These are phyloP conservation scores for Glaucopsyche alexis DNA, from an alignment of 2,888 invertebrate genomes.

Conservation along the genomic window DNA sequence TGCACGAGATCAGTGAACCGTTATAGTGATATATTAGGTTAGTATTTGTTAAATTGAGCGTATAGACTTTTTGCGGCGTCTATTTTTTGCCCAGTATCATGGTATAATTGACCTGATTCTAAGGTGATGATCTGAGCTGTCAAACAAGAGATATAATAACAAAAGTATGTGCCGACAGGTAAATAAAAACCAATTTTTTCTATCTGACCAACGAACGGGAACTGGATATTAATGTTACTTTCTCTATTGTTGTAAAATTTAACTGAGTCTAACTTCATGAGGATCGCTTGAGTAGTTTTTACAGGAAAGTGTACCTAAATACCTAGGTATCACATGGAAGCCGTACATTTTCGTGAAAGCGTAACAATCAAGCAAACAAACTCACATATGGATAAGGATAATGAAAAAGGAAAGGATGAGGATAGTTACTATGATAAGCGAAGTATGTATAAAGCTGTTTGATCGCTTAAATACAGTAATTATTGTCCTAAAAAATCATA, in stretches of 20 bases:
- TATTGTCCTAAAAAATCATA: too few species aligned
- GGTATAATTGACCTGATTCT: constrained; percentile 31
- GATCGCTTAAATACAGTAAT: too few species aligned
- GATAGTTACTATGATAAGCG: too few species aligned
- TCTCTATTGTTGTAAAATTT: constrained; percentile 2
- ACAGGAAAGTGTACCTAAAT: too few species aligned
- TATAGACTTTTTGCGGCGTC: constrained; percentile 28
- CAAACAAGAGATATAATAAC: neutral
- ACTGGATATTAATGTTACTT: neutral
- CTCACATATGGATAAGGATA: too few species aligned
- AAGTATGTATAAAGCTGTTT: too few species aligned
- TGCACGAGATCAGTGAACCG: constrained; percentile 34
- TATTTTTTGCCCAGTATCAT: constrained; percentile 33
- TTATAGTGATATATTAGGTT: constrained; percentile 42
- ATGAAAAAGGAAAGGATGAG: too few species aligned
- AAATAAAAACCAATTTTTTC: constrained; percentile 6
- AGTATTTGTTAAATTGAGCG: constrained; percentile 42
- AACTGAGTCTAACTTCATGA: too few species aligned
- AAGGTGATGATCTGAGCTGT: constrained; percentile 11
- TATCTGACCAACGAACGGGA: neutral
- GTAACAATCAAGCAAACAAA: too few species aligned
- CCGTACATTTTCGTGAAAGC: too few species aligned
- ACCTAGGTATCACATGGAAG: too few species aligned
- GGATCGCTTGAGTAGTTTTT: too few species aligned
- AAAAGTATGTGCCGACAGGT: constrained; percentile 5